Evolutionary conservation across 2,888 invertebrate species (phyloP).

Genomic region (Tinea pellionella): DNA sequence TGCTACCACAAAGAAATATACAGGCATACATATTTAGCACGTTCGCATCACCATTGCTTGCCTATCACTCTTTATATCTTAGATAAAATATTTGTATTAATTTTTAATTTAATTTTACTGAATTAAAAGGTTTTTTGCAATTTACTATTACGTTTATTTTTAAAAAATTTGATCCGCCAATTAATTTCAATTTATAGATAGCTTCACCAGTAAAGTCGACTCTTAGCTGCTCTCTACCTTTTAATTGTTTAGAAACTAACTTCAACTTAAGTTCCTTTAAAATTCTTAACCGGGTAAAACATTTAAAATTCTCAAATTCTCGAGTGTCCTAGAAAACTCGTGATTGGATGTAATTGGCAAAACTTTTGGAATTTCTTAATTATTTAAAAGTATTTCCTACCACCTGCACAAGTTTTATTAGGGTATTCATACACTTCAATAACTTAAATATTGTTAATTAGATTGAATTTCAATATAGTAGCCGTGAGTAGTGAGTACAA

Average conservation of each 20-base stretch:
- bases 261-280: background rate
- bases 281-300: background rate
- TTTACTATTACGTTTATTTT: no score
- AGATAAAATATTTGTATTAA: no score
- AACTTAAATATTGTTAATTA: background rate
- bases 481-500: no score
- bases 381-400: slow-evolving; percentile 2
- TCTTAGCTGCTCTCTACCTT: background rate
- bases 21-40: no score
- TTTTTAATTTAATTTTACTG: no score
- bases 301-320: background rate
- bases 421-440: background rate
- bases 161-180: no score
- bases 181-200: no score
- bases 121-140: no score
- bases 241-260: background rate
- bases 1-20: no score
- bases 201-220: no score
- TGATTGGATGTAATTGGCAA: slow-evolving; percentile 6
- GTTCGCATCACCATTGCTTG: no score
- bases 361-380: slow-evolving; percentile 1
- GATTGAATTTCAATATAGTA: background rate
- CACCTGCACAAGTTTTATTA: background rate
- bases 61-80: no score
- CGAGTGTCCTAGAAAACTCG: background rate